Evolutionary conservation across 2,797 vertebrate species (phyloP), one percentile per base, ranked within the genome.

Genomic region (Aeoliscus strigatus): DNA sequence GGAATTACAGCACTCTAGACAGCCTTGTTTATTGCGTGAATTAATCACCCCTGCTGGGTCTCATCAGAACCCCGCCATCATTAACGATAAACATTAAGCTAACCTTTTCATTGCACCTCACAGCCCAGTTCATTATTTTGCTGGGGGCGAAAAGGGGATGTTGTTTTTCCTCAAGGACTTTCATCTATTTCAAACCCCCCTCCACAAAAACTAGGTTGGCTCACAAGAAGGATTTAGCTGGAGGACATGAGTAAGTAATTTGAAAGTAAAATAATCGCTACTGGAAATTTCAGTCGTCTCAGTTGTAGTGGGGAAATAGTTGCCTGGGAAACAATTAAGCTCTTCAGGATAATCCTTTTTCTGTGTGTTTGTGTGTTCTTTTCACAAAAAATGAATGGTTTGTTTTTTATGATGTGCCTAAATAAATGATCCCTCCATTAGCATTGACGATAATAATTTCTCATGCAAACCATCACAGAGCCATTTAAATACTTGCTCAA

Each of bases 261-360:
- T 80, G 70, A 81, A 78, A 82, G 79, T 81, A 80, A 78, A 83
- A 81, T 82, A 82, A 83, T 81, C 53, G 54, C 67, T 55, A 25
- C 68, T 43, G 55, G 66, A 82, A 78, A 78, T 82, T 78, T 83
- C 65, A 83, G 68, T 58, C 73, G 49, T 57, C 67, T 27, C n/a
- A 10, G 38, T 77, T 70, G 75, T 75, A 65, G 75, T 35, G 48
- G 69, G 57, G 68, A 52, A 61, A 50, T 48, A 75, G 77, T 81
- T 83, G 74, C 79, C 73, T 39, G 70, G 82, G 75, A 82, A 82
- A 83, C 77, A 83, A 83, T 83, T 81, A 83, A 75, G 77, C 61
- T 59, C 70, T 64, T 56, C 48, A 45, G 64, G 62, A 75, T 80
- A 79, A 79, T 77, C 74, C 55, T 51, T 48, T 66, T 42, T 33